A percentile compares a stretch with the other conserved stretches of the same genome.
These are phyloP conservation scores for Yponomeuta plumbellus DNA, from an alignment of 2,888 invertebrate species.

Conservation along the genomic window DNA sequence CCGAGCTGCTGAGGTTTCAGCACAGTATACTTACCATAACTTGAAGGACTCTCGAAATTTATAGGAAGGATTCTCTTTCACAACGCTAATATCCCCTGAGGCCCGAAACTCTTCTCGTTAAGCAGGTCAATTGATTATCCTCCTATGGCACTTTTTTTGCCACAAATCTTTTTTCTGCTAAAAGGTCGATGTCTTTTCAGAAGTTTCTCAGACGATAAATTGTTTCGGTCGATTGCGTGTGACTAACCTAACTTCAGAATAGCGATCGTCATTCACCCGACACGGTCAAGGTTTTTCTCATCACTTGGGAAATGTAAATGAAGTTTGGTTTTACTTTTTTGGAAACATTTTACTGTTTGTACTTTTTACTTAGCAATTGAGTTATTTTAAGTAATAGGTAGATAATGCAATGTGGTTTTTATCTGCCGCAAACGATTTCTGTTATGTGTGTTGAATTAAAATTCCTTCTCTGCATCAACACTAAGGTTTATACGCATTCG, in stretches of 20 bases:
- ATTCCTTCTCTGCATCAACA: background rate
- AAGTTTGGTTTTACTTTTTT: background rate
- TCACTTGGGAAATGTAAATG: background rate
- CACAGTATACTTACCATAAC: background rate
- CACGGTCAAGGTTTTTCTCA: slow-evolving; percentile 6
- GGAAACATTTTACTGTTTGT: too few relatives aligned
- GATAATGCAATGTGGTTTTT: background rate
- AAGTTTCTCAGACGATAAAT: slow-evolving; percentile 51
- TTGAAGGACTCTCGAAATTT: background rate
- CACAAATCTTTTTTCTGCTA: slow-evolving; percentile 31
- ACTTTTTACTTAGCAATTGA: too few relatives aligned
- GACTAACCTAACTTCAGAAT: slow-evolving; percentile 36
- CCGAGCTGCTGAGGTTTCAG: background rate
- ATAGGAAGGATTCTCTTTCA: background rate
- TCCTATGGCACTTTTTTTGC: slow-evolving; percentile 19
- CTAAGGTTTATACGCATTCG: background rate
- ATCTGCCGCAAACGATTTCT: background rate
- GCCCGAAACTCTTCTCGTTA: slow-evolving; percentile 4
- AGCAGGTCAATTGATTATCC: slow-evolving; percentile 9
- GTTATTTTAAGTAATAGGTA: background rate
- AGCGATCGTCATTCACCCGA: background rate
- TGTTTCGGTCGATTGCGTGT: slow-evolving; percentile 50
- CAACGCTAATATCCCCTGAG: background rate
- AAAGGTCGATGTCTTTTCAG: slow-evolving; percentile 35
- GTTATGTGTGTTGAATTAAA: background rate